Conservation (phyloP, 2,113 vertebrate species). For the Merops nubicus region DNA sequence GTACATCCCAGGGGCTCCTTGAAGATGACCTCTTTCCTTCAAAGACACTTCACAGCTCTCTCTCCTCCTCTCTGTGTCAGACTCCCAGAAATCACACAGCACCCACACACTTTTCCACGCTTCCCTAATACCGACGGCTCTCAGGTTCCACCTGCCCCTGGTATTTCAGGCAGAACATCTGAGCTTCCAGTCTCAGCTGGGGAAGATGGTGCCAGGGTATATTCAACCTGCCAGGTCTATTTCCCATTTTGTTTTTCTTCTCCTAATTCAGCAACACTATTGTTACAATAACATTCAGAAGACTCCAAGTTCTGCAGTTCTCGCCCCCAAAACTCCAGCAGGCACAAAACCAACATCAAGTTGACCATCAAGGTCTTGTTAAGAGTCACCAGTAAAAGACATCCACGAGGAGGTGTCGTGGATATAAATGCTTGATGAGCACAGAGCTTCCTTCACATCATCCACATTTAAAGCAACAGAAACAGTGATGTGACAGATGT, state of each 20-base stretch:
- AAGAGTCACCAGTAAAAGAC: background rate
- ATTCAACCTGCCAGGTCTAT: background rate
- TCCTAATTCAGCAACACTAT: background rate
- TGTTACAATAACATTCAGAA: background rate
- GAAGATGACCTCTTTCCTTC: background rate
- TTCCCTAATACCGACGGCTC: background rate
- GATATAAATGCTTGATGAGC: background rate
- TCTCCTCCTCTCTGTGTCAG: background rate
- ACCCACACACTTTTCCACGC: background rate
- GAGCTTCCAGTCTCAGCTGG: background rate
- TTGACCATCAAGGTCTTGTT: background rate
- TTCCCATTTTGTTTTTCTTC: background rate
- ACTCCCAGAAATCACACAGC: background rate
- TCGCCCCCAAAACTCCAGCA: background rate
- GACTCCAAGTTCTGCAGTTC: background rate
- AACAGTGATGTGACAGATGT: background rate
- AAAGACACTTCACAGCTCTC: background rate
- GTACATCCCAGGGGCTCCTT: background rate
- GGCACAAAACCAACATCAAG: background rate
- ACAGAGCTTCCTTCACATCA: background rate
- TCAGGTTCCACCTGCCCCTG: background rate
- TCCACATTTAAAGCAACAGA: background rate
- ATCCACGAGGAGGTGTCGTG: background rate
- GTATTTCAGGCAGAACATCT: background rate
- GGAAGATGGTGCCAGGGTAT: fast-evolving